Base-by-base conservation (phyloP, 2,113 vertebrate genomes). In the Anguilla rostrata region DNA sequence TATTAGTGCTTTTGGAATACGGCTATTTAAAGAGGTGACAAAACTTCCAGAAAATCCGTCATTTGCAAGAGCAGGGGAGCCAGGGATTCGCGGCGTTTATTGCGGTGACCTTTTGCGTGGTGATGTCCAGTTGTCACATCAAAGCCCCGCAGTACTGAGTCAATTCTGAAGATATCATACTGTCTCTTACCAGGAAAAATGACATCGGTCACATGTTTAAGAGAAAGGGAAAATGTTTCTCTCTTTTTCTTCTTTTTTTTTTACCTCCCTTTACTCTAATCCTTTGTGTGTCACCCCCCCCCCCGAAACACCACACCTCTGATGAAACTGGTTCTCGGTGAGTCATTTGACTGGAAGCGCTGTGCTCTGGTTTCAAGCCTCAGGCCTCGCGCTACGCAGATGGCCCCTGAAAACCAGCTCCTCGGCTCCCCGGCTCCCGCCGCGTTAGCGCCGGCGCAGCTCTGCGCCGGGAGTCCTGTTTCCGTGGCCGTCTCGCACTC, bases 1-100 rank as follows among this genome's bases (percentile, higher is more conserved):
- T 94, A 94, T 94, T 94, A 92, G 93, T 91, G 88, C 92, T 94
- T 34, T 93, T 93, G 91, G 94, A 95, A 94, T 85, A 26, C 0
- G 89, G 89, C 88, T 89, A 34, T 92, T 94, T 93, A 89, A 93
- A 88, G 71, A 89, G 90, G 83, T 85, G 78, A 90, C 90, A 89
- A 89, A 92, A 93, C 89, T 91, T 92, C 86, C 91, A 91, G 87
- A 91, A 89, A 87, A 89, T 91, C 89, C 84, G 91, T 93, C 93
- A 94, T 93, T 94, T 91, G 81, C 89, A 88, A 89, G 89, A 56
- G 39, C 78, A 80, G 88, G 90, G 91, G 92, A 90, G 80, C 88
- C 88, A 89, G 60, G 80, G 87, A 39, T 87, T 79, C 46, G 20
- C 71, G 34, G 71, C 84, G 60, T 80, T 66, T 34, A 34, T 81